Evolutionary conservation across 1,140 invertebrate species (phyloP), one percentile per base, ranked within the genome.

Genomic region (Ganaspis sp.): DNA sequence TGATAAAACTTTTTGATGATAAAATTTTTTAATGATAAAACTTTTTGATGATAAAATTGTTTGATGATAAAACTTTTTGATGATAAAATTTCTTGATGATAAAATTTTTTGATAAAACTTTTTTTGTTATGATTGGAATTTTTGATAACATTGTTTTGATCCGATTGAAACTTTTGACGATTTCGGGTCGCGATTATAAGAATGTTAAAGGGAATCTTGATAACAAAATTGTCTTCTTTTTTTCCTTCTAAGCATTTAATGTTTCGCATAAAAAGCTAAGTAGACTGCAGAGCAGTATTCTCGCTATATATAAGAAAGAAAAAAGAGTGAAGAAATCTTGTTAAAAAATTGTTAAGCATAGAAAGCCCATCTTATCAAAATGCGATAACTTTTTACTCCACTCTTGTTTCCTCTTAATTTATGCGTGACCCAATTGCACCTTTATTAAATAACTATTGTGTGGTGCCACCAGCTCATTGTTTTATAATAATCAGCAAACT

Each of bases 361-460:
- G 6, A 49, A 49, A 49, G n/a, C n/a, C 45, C n/a, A 49, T 45
- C 42, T 45, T 49, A 49, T 49, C 45, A 49, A 49, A 49, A 49
- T n/a, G 17, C 45, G 12, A 49, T 49, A 49, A 49, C 45, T 15
- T 17, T 17, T 45, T 45, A 45, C 42, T 12, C 1, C 4, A 49
- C 45, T 49, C 45, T 49, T 49, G 45, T 49, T n/a, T 17, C 17
- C 4, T n/a, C 17, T 49, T 49, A 49, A 49, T 49, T 49, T 49
- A 49, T 49, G 45, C 45, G 45, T 49, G 45, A 49, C 45, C 45
- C 17, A 49, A 49, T 49, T 49, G 17, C n/a, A 49, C 15, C n/a
- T 49, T 49, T 49, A 49, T 49, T 49, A 49, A 49, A 49, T 49
- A 49, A 6, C 45, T 17, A 49, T n/a, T 17, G 45, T 8, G 17